Percentiles rank a stretch among this genome's conserved stretches.
These are phyloP conservation scores for Rhizomys pruinosus DNA, from an alignment of 2,113 vertebrate genomes.

Conservation along the genomic window DNA sequence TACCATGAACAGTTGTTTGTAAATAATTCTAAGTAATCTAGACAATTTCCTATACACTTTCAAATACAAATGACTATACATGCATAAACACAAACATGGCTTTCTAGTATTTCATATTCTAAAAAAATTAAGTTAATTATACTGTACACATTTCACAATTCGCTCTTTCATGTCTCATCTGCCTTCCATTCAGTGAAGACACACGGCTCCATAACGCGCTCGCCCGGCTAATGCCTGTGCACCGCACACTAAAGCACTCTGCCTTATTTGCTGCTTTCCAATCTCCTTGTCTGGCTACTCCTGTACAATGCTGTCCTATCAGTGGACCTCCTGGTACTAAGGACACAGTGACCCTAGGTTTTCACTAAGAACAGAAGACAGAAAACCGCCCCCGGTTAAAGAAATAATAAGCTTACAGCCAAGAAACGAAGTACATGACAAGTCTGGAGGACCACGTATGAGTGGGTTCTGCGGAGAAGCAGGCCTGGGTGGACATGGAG, in stretches of 20 bases:
- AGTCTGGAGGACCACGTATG: not conserved
- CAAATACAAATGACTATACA: not conserved
- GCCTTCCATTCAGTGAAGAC: constrained; percentile 32
- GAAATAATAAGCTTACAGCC: not conserved
- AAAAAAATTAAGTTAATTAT: constrained; percentile 21
- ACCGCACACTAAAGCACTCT: not conserved
- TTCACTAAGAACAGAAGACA: not conserved
- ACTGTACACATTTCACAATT: constrained; percentile 14
- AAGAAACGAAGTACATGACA: not conserved
- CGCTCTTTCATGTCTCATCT: not conserved
- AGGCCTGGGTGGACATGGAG: not conserved
- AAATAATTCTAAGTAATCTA: constrained; percentile 12
- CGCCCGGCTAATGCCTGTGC: not conserved
- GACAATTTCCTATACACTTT: not conserved
- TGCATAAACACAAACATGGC: not conserved
- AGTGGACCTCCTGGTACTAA: not conserved
- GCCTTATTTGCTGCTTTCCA: not conserved
- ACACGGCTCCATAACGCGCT: not conserved
- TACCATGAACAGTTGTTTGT: not conserved
- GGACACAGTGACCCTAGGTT: not conserved
- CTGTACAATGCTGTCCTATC: not conserved
- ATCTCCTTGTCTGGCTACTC: constrained; percentile 21
- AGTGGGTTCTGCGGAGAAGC: not conserved
- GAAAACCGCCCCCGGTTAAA: not conserved
- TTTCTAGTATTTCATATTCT: constrained; percentile 39